These are phyloP conservation scores for Premnoplex brunnescens DNA, from an alignment of 2,797 vertebrate genomes.

Conservation along the genomic window DNA sequence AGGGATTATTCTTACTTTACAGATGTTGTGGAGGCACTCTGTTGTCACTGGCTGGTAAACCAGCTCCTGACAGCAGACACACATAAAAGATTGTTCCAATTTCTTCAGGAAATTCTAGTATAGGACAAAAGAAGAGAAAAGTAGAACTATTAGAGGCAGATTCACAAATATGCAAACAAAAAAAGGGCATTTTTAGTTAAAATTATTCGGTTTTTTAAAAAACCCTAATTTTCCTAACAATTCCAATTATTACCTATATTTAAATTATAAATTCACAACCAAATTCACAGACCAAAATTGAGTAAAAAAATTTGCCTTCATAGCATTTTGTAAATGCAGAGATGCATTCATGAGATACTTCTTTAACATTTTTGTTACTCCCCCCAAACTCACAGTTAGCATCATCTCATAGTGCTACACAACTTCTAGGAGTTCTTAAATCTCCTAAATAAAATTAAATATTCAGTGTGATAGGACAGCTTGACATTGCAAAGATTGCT, in stretches of 20 bases:
- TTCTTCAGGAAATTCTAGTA: conserved; percentile 92
- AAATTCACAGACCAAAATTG: not conserved
- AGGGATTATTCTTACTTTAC: conserved; percentile 83
- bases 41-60: conserved; percentile 94
- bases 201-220: not conserved
- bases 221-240: not conserved
- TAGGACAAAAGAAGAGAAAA: conserved; percentile 15
- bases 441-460: not conserved
- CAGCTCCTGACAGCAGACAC: conserved; percentile 95
- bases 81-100: conserved; percentile 95
- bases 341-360: not conserved
- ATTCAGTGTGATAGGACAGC: not conserved
- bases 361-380: not conserved
- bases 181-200: not conserved
- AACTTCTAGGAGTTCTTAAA: not conserved
- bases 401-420: not conserved
- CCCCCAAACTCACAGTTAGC: not conserved
- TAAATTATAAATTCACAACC: not conserved
- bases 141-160: not conserved
- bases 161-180: not conserved
- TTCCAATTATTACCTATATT: not conserved
- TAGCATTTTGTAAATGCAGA: not conserved
- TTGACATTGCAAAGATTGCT: not conserved
- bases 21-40: conserved; percentile 90
- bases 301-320: not conserved